Evolutionary conservation across 2,797 vertebrate species (phyloP).

Genomic region (Cossypha heuglini): DNA sequence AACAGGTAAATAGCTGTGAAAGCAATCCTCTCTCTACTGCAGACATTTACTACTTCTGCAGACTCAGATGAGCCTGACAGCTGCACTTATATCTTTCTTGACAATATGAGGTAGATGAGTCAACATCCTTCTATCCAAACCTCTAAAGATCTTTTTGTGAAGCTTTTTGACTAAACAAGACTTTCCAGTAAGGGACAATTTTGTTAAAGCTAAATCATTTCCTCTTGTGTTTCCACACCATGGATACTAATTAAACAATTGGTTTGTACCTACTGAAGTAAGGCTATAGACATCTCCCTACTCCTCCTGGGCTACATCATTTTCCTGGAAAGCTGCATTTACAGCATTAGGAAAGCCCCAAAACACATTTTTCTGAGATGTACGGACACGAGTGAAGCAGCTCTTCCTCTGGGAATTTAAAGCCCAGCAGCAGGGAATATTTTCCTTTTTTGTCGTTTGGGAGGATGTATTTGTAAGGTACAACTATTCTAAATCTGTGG

Average conservation of each 20-base stretch:
- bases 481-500: not conserved
- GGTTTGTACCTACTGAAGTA: not conserved
- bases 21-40: not conserved
- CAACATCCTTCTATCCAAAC: not conserved
- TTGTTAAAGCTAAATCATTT: not conserved
- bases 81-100: not conserved
- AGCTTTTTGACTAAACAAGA: not conserved
- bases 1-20: not conserved
- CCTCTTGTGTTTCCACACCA: not conserved
- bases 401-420: slow-evolving; percentile 13
- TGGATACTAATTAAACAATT: slow-evolving; percentile 5
- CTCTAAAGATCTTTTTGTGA: not conserved
- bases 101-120: not conserved
- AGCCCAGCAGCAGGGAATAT: slow-evolving; percentile 2
- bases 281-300: not conserved
- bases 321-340: not conserved
- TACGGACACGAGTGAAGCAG: not conserved
- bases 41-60: not conserved
- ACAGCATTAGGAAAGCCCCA: not conserved
- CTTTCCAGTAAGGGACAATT: not conserved
- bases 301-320: not conserved
- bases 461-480: not conserved
- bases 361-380: not conserved
- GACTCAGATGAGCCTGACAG: not conserved
- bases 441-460: not conserved